A percentile compares a stretch with the other conserved stretches of the same genome.
phyloP scores from a whole-genome alignment of 37 sponge, comb jelly and placozoan genomes.

The Aplysina aerophoba region DNA sequence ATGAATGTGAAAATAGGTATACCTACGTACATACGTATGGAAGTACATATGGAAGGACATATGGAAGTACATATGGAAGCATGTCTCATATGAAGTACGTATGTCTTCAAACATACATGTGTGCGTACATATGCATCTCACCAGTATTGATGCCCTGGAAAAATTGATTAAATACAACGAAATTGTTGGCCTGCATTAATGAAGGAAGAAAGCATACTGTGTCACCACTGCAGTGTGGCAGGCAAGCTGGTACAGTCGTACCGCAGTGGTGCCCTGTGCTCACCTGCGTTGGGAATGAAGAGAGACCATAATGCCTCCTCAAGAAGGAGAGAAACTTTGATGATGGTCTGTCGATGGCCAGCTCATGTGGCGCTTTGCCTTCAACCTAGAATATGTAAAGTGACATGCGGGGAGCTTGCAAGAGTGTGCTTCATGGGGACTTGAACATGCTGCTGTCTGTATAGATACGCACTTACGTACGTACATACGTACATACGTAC shows the following conservation, averaged over 20 bases:
- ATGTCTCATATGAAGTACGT: too few relatives aligned
- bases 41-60: neutral
- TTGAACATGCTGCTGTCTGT: neutral
- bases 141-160: slow-evolving; percentile 59
- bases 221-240: neutral
- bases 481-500: slow-evolving; percentile 25
- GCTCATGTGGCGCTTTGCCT: slow-evolving; percentile 50
- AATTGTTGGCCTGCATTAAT: slow-evolving; percentile 89
- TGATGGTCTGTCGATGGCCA: slow-evolving; percentile 96
- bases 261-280: neutral
- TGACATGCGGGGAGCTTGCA: neutral
- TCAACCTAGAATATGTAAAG: slow-evolving; percentile 73
- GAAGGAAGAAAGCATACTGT: neutral
- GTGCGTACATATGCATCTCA: slow-evolving; percentile 1
- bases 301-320: slow-evolving; percentile 80
- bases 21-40: neutral
- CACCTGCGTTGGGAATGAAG: slow-evolving; percentile 75
- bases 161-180: slow-evolving; percentile 89
- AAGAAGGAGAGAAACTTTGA: slow-evolving; percentile 84
- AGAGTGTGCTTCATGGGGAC: neutral
- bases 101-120: too few relatives aligned
- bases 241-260: neutral
- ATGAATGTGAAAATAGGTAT: neutral
- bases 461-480: neutral
- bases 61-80: neutral